Conservation (phyloP, 1,140 invertebrate genomes). For the Tetragnatha versicolor region DNA sequence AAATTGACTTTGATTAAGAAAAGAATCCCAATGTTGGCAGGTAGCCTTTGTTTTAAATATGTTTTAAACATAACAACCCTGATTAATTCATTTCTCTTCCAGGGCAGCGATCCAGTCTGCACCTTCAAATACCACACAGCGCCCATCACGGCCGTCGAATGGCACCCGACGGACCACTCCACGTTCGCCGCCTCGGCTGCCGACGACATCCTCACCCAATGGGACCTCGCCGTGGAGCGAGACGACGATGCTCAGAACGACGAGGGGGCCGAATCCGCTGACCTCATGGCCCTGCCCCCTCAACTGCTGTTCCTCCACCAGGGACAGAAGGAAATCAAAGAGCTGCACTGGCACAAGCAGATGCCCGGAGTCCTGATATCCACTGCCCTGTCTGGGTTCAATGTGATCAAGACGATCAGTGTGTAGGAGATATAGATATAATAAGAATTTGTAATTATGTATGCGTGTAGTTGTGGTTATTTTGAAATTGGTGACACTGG, state of each 20-base stretch:
- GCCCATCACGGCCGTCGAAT: constrained; percentile 91
- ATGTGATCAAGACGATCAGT: constrained; percentile 98
- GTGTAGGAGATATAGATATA: constrained; percentile 75
- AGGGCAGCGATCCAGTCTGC: constrained; percentile 78
- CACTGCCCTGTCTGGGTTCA: constrained; percentile 93
- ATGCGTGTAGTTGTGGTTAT: no score
- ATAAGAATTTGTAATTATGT: no score
- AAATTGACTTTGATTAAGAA: no score
- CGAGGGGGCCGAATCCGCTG: constrained; percentile 68
- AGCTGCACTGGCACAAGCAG: constrained; percentile 98
- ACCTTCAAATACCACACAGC: constrained; percentile 91
- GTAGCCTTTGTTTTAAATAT: no score
- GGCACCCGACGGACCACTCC: constrained; percentile 91
- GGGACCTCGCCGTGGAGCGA: constrained; percentile 94
- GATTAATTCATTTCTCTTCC: no score
- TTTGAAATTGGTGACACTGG: no score
- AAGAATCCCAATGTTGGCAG: no score
- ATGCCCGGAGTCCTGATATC: constrained; percentile 91
- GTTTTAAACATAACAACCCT: no score
- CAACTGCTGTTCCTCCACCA: constrained; percentile 98
- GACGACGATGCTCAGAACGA: constrained; percentile 66
- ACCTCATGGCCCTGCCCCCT: constrained; percentile 76
- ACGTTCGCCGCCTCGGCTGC: constrained; percentile 92
- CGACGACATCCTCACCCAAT: constrained; percentile 96
- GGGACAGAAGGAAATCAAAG: constrained; percentile 97